Base-by-base conservation (phyloP, 2,888 invertebrate genomes). In the Agrochola macilenta region DNA sequence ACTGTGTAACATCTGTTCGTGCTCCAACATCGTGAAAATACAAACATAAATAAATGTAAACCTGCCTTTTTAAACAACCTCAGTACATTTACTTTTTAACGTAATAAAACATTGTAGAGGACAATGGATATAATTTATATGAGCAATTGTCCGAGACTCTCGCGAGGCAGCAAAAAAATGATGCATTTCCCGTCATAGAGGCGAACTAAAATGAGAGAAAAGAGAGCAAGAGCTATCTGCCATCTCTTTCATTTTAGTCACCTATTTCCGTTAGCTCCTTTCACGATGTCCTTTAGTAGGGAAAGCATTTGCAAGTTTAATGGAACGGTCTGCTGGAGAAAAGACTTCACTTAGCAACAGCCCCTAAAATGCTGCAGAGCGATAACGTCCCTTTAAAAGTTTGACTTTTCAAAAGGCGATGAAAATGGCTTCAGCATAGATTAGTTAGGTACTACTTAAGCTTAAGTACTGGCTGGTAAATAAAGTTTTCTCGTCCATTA, bases 251-350 rank as follows among this genome's bases (percentile, higher is more conserved):
- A 70, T 58, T 75, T 82, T 74, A 79, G 79, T 78, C 78, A 79
- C 76, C 78, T 74, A 85, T 79, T 87, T 82, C 79, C 76, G 49
- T 76, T 26, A 73, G 82, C 69, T 79, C 76, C 80, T 82, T 88
- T 83, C 74, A 78, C 30, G 68, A 58, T 52, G 81, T 87, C 81
- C 88, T 85, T 81, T 76, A 85, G 64, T 73, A 72, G 68, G 73
- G 71, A 82, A 82, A 76, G 79, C 87, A 83, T 81, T 87, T 87
- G 83, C 85, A 88, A 88, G 85, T 88, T 87, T 88, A 87, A 88
- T 88, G 81, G 78, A 71, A 75, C 70, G 65, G 73, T 76, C 68
- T 78, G 69, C 26, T 75, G 72, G 72, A 80, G 82, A 79, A 85
- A 85, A 81, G 71, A 78, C 77, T 81, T 58, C 82, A 78, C 77